A percentile compares a stretch with the other conserved stretches of the same genome.
phyloP scores from a whole-genome alignment of 2,113 vertebrate species.

The Hyperopisus bebe region DNA sequence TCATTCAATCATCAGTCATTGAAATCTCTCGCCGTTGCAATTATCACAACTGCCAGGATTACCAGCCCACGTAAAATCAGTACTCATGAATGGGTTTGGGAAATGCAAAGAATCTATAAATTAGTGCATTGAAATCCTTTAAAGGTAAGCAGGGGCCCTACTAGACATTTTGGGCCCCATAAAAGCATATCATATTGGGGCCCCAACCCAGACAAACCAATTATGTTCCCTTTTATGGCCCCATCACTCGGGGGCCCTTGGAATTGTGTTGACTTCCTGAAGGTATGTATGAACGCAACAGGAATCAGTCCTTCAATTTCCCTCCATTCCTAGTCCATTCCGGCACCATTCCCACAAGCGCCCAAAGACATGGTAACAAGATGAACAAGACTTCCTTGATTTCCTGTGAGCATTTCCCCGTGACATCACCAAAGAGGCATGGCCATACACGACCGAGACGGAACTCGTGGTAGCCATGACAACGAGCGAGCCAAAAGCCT shows the following conservation, averaged over 20 bases:
- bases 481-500: conserved; percentile 30
- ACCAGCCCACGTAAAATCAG: neutral
- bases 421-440: neutral
- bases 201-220: neutral
- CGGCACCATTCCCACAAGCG: neutral
- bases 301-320: neutral
- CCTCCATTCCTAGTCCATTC: neutral
- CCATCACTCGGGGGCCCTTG: neutral
- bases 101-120: neutral
- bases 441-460: neutral
- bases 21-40: neutral
- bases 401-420: conserved; percentile 15
- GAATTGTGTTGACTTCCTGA: neutral
- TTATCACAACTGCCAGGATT: neutral
- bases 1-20: neutral
- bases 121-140: neutral
- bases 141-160: neutral
- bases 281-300: neutral
- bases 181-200: neutral
- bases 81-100: neutral
- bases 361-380: neutral
- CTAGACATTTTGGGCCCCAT: neutral
- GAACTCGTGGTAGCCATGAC: conserved; percentile 27
- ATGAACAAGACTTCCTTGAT: neutral
- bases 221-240: neutral